Conservation (phyloP, 2,797 vertebrate species). For the Amblyopsis hoosieri region DNA sequence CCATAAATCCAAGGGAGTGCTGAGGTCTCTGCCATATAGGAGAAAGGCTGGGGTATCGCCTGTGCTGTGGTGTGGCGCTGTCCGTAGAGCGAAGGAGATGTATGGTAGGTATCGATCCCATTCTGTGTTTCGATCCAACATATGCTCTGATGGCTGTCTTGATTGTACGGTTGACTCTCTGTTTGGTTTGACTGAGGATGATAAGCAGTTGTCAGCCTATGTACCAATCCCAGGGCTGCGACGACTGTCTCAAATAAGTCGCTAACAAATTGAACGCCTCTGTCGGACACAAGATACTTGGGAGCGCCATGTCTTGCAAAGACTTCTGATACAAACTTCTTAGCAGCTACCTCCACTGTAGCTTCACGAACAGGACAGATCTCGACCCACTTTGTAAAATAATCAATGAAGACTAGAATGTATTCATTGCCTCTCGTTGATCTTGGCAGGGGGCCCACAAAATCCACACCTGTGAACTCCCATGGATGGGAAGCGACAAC, state of each 20-base stretch:
- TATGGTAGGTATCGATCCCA: not conserved
- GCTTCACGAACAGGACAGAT: too few species aligned
- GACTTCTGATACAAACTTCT: too few species aligned
- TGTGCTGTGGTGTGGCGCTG: not conserved
- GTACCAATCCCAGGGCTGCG: not conserved
- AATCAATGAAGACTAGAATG: too few species aligned
- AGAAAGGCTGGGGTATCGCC: not conserved
- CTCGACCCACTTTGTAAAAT: too few species aligned
- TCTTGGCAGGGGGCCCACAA: too few species aligned
- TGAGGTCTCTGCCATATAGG: not conserved
- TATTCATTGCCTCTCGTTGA: too few species aligned
- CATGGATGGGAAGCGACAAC: too few species aligned
- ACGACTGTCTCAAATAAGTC: not conserved
- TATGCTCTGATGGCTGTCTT: too few species aligned
- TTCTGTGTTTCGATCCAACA: too few species aligned
- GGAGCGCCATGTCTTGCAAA: not conserved
- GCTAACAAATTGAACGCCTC: not conserved
- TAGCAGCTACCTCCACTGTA: too few species aligned
- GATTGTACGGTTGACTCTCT: not conserved
- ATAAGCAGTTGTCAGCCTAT: not conserved
- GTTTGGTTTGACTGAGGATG: not conserved
- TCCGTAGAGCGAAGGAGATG: not conserved
- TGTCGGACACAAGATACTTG: too few species aligned
- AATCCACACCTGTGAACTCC: too few species aligned
- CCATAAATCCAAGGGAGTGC: slow-evolving; percentile 1